These are phyloP conservation scores for Daboia siamensis DNA, from an alignment of 2,113 vertebrate genomes.

Conservation along the genomic window DNA sequence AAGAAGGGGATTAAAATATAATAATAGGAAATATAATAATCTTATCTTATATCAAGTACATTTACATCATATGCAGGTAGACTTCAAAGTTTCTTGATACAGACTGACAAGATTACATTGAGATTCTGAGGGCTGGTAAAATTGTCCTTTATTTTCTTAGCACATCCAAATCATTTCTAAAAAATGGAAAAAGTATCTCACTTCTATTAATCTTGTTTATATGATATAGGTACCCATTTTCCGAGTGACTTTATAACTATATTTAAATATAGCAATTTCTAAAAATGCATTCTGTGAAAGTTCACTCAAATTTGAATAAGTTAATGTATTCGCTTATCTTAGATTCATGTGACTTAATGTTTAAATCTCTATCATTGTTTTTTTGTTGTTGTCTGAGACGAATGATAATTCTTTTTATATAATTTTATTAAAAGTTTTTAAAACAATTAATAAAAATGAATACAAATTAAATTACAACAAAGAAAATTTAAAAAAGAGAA, in stretches of 20 bases:
- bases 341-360: background rate
- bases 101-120: too few species aligned
- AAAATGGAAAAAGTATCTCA: background rate
- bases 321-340: background rate
- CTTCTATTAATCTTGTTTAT: background rate
- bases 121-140: background rate
- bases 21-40: too few species aligned
- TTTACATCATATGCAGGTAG: background rate
- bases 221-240: too few species aligned
- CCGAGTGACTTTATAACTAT: background rate
- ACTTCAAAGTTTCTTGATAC: background rate
- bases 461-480: background rate
- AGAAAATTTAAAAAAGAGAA: background rate
- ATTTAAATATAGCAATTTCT: background rate
- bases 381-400: background rate
- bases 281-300: background rate
- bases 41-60: too few species aligned
- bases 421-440: background rate
- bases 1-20: background rate
- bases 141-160: background rate
- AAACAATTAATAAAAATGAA: background rate
- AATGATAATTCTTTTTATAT: background rate
- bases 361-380: background rate
- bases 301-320: background rate
- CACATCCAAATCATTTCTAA: background rate